Conservation (phyloP, 92 coral and sea anemone genomes). For the Bergia sp. region DNA sequence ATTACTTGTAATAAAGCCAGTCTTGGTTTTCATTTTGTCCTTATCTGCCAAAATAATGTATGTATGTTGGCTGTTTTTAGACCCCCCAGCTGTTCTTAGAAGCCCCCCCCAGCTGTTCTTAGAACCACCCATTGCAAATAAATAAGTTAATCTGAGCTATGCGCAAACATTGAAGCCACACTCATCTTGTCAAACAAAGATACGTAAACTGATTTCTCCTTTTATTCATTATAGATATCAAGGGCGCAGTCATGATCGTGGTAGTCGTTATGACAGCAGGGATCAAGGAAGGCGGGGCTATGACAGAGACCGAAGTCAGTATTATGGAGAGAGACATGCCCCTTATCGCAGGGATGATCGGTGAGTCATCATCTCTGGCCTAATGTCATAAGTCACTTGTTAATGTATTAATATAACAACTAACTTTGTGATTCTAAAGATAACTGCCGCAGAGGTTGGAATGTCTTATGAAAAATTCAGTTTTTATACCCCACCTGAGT, state of each 20-base stretch:
- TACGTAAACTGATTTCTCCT: too few relatives aligned
- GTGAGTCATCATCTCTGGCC: background rate
- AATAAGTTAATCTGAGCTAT: background rate
- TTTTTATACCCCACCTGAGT: too few relatives aligned
- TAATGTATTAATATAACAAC: too few relatives aligned
- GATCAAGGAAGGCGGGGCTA: conserved; percentile 41
- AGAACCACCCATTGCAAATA: too few relatives aligned
- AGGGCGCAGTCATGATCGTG: conserved; percentile 39
- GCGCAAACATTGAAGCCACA: background rate
- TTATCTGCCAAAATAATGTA: background rate
- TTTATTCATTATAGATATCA: conserved; percentile 6
- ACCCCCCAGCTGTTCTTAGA: background rate
- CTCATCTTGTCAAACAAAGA: background rate
- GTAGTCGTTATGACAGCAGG: conserved; percentile 38
- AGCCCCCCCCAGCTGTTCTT: background rate
- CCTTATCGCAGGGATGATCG: conserved; percentile 41
- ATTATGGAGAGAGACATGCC: conserved; percentile 26
- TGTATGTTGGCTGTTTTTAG: background rate
- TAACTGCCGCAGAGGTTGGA: too few relatives aligned
- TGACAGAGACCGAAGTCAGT: conserved; percentile 38
- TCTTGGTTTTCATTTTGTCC: background rate
- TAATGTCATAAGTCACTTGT: too few relatives aligned
- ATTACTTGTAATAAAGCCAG: too few relatives aligned
- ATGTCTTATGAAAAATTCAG: too few relatives aligned
- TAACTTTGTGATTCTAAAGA: too few relatives aligned